Base-by-base conservation (phyloP, 2,113 vertebrate species). In the Pangasianodon hypophthalmus region DNA sequence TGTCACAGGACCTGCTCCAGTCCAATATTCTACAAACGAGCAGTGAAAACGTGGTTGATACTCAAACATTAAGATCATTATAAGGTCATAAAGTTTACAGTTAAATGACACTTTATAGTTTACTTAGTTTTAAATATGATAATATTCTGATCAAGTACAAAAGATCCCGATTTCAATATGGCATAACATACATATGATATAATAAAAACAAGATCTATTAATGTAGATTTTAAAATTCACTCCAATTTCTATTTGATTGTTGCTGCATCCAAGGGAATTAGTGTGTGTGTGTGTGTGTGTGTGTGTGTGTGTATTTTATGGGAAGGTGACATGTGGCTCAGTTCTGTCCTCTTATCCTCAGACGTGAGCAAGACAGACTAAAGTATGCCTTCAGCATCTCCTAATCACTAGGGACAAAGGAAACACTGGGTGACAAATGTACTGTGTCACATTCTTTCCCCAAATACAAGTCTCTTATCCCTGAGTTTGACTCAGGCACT, bases 401-500 rank as follows among this genome's bases (percentile, higher is more conserved):
- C 84, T 90, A 85, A 91, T 89, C 91, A 90, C 87, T 80, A 81
- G 83, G 50, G 89, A 84, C 91, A 87, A 83, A 92, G 60, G 18
- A 87, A 91, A 83, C 84, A 88, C 69, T 75, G 48, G 58, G 71
- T 91, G 91, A 92, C 90, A 91, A 91, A 92, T 92, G 69, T 87
- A 46, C 69, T 67, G 16, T 91, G 91, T 91, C 88, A 90, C 86
- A 84, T 91, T 44, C 62, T 90, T 86, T 71, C 62, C 80, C 86
- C 69, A 58, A 86, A 90, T 50, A 52, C 79, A 90, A 84, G 79
- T 81, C n/a, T 54, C 67, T 67, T 56, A 54, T 83, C 24, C 37
- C 80, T 4, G n/a, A 60, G 71, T 60, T 60, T 87, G 87, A 71
- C 58, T 21, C 54, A n/a, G 54, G 80, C 60, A 79, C 80, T 87